Evolutionary conservation across 37 sponge, comb jelly and placozoan genomes (phyloP).

Genomic region (Oopsacas minuta): DNA sequence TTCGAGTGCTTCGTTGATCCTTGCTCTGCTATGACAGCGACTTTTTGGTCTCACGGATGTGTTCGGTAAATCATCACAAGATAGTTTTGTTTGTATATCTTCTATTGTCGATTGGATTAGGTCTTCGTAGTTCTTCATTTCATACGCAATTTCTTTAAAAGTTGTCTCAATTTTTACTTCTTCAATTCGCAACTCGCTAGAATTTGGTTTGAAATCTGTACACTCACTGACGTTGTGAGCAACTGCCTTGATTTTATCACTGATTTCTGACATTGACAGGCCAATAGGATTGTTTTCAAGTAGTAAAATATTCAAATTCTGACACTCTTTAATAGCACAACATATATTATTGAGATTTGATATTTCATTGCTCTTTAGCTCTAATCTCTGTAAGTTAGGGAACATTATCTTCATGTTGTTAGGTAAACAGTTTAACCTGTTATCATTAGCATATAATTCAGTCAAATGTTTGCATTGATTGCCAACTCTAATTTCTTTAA

Average conservation of each 20-base stretch:
- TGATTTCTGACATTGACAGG: background rate
- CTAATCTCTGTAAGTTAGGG: background rate
- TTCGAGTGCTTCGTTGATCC: slow-evolving; percentile 25
- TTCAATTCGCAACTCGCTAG: background rate
- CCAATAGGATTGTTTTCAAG: background rate
- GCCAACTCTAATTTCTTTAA: background rate
- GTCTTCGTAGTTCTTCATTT: background rate
- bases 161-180: background rate
- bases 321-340: background rate
- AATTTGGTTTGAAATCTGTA: background rate
- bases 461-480: background rate
- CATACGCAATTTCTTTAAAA: background rate
- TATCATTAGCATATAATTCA: background rate
- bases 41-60: background rate
- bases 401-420: background rate
- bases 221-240: background rate
- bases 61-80: background rate
- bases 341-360: background rate
- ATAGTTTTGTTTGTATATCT: background rate
- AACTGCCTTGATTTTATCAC: background rate
- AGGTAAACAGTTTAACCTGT: background rate
- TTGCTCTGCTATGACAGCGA: slow-evolving; percentile 28
- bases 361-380: background rate
- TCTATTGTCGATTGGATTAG: background rate
- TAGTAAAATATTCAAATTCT: background rate